Conservation (phyloP, 2,888 invertebrate genomes). For the Aplocera efformata region DNA sequence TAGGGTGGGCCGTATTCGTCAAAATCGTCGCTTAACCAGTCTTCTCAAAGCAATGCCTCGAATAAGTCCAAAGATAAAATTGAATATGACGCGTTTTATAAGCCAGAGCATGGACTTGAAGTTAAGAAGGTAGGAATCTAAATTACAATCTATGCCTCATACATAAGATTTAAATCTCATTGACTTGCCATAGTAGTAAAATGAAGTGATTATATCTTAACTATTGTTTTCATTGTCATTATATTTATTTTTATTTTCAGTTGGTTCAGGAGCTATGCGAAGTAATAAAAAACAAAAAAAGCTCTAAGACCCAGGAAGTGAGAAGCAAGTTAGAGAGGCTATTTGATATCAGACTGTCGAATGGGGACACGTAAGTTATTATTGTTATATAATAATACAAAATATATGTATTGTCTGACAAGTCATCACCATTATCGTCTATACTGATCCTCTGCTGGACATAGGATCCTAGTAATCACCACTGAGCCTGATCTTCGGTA, state of each 20-base stretch:
- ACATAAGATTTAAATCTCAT: too few species aligned
- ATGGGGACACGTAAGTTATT: conserved; percentile 68
- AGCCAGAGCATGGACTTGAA: conserved; percentile 52
- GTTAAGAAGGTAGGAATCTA: conserved; percentile 54
- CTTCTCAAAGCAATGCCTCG: neutral
- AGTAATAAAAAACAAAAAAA: conserved; percentile 51
- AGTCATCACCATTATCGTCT: too few species aligned
- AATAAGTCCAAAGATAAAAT: conserved; percentile 3
- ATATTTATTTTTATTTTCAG: conserved; percentile 48
- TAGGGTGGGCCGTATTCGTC: conserved; percentile 6
- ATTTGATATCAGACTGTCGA: conserved; percentile 59
- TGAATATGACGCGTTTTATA: conserved; percentile 56
- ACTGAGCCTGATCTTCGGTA: too few species aligned
- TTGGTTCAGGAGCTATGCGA: conserved; percentile 61
- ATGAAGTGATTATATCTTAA: too few species aligned
- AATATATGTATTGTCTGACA: too few species aligned
- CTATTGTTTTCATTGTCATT: too few species aligned
- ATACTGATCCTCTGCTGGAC: too few species aligned
- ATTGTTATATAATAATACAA: too few species aligned
- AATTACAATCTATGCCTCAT: neutral
- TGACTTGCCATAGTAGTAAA: too few species aligned
- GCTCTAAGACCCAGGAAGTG: conserved; percentile 49
- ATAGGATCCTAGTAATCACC: too few species aligned
- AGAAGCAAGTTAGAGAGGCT: conserved; percentile 52
- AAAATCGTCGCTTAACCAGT: neutral